These are phyloP conservation scores for Calonectris borealis DNA, from an alignment of 2,113 vertebrate species.

Conservation along the genomic window DNA sequence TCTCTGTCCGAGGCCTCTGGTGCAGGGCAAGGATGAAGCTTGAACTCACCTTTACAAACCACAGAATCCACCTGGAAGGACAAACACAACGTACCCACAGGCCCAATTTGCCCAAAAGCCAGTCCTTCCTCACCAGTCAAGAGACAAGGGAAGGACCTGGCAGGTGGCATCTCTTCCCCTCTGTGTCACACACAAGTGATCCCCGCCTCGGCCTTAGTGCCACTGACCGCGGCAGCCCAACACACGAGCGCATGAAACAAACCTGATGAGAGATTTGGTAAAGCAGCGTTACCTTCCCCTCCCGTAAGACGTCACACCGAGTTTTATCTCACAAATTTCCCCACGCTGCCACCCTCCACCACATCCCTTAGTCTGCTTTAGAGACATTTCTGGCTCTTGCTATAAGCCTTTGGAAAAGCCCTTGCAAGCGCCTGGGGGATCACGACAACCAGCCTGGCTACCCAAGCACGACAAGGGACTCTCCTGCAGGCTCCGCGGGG, in stretches of 20 bases:
- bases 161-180: background rate
- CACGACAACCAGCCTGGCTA: background rate
- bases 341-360: background rate
- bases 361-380: background rate
- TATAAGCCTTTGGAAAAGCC: background rate
- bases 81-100: background rate
- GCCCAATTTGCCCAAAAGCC: background rate
- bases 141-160: background rate
- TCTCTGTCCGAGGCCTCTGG: background rate
- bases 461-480: rapidly evolving
- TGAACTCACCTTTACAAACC: background rate
- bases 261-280: background rate
- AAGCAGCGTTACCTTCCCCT: background rate
- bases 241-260: background rate
- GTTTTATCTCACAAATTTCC: background rate
- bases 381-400: background rate
- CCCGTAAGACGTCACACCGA: rapidly evolving
- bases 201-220: background rate
- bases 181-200: background rate
- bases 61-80: background rate
- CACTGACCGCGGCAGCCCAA: background rate
- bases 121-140: too few relatives aligned
- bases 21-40: background rate
- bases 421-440: background rate
- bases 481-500: background rate